Evolutionary conservation across 2,888 invertebrate genomes (phyloP), one percentile per base, ranked within the genome.

Genomic region (Drosophila colorata): DNA sequence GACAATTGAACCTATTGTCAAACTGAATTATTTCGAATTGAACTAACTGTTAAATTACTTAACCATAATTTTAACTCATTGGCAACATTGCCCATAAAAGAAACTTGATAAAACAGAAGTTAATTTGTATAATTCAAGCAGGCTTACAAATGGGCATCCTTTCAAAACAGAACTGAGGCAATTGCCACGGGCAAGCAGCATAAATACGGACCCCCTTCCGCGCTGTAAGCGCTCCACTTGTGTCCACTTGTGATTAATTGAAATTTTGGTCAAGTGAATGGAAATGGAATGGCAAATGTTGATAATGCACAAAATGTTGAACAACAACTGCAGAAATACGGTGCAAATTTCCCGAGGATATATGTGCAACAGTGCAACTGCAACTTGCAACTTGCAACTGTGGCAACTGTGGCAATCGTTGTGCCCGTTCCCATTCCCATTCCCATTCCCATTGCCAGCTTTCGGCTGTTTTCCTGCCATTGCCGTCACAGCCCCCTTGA

Each of bases 171-270:
- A 40, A 2, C 4, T 9, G 20, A 3, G 4, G 13, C 41, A 56
- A 47, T 31, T 65, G 38, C 44, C 60, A 13, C 11, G 13, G 49
- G 77, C 52, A 23, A 23, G 2, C 13, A 14, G 11, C 40, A 35
- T 18, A 25, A 52, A 2, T 51, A 14, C 33, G 33, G 31, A 8
- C 37, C 20, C 31, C 11, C 13, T 13, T 1, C 11, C 11, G 37
- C 35, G 46, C 57, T 59, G 33, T 23, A 57, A 74, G 58, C 49
- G 75, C 66, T 72, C 74, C 47, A 80, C 64, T 80, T 87, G 69
- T 76, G 82, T 77, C 82, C 82, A 69, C 51, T 64, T 74, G 78
- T 89, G 85, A 85, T 88, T 85, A 87, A 90, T 88, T 80, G 70
- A 79, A 83, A 78, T 66, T 66, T 59, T 66, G 63, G 65, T 65